These are phyloP conservation scores for Mamestra brassicae DNA, from an alignment of 2,888 invertebrate genomes.

Conservation along the genomic window DNA sequence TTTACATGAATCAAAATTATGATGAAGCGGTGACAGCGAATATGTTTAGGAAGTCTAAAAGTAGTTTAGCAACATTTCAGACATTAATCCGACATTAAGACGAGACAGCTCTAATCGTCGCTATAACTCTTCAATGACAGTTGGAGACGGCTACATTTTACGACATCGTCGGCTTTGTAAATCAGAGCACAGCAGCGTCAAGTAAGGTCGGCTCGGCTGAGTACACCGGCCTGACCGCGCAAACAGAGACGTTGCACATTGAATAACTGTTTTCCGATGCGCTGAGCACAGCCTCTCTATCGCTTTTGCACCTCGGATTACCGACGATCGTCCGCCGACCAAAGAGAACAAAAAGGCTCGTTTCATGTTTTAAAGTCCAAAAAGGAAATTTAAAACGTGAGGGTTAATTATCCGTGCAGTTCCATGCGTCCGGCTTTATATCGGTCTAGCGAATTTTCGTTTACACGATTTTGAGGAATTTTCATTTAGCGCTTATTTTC, in stretches of 20 bases:
- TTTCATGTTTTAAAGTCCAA: slow-evolving; percentile 77
- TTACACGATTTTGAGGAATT: slow-evolving; percentile 51
- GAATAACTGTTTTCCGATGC: slow-evolving; percentile 84
- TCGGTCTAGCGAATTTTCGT: slow-evolving; percentile 50
- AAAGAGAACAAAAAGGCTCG: slow-evolving; percentile 73
- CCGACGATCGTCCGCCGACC: slow-evolving; percentile 70
- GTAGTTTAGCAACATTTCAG: slow-evolving; percentile 44
- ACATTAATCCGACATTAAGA: slow-evolving; percentile 50
- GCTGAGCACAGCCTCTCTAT: slow-evolving; percentile 76
- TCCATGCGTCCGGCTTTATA: slow-evolving; percentile 66
- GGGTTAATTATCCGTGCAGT: slow-evolving; percentile 76
- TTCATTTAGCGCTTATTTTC: slow-evolving; percentile 41
- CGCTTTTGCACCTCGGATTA: slow-evolving; percentile 82
- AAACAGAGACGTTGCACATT: slow-evolving; percentile 75
- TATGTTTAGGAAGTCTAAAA: slow-evolving; percentile 54
- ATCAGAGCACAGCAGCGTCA: slow-evolving; percentile 52
- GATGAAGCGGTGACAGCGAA: slow-evolving; percentile 45
- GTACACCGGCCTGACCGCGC: slow-evolving; percentile 71
- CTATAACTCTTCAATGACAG: slow-evolving; percentile 53
- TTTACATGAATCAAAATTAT: slow-evolving; percentile 41
- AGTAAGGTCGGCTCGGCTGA: slow-evolving; percentile 65
- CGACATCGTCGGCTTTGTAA: slow-evolving; percentile 57
- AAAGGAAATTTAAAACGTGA: slow-evolving; percentile 71
- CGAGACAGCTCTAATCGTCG: slow-evolving; percentile 51
- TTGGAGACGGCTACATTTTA: slow-evolving; percentile 49